phyloP scores from a whole-genome alignment of 1,140 invertebrate species.

The Luehdorfia chinensis region DNA sequence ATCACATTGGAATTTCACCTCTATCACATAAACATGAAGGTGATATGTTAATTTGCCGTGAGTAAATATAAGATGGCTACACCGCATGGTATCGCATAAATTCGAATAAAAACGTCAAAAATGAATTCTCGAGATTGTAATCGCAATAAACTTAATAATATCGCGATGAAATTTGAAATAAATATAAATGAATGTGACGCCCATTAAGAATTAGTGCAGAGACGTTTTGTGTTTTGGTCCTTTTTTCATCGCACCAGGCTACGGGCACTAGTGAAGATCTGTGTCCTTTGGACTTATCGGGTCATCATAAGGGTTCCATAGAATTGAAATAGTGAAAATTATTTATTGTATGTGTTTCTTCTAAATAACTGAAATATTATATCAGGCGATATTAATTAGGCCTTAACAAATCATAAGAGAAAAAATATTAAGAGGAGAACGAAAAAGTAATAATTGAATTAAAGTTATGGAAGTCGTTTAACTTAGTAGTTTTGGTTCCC shows the following conservation, averaged over 20 bases:
- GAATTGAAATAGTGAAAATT: too few species aligned
- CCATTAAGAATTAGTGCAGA: constrained; percentile 59
- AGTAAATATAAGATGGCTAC: constrained; percentile 21
- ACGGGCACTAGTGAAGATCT: constrained; percentile 1
- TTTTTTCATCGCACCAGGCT: constrained; percentile 25
- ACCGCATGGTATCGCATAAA: constrained; percentile 57
- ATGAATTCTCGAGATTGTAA: constrained; percentile 72
- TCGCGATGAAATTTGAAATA: constrained; percentile 68
- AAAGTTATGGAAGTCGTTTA: too few species aligned
- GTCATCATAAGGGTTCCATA: not conserved
- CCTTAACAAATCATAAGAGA: too few species aligned
- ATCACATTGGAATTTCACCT: constrained; percentile 18
- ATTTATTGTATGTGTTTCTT: too few species aligned
- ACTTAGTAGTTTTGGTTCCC: too few species aligned
- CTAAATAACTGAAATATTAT: too few species aligned
- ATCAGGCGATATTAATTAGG: too few species aligned
- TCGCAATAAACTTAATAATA: constrained; percentile 71
- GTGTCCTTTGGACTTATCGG: not conserved
- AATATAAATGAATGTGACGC: constrained; percentile 59
- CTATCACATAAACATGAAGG: constrained; percentile 10
- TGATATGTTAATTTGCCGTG: constrained; percentile 1
- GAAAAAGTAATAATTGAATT: too few species aligned
- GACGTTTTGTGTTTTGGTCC: constrained; percentile 30
- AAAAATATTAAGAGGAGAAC: too few species aligned
- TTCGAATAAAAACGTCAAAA: constrained; percentile 74